Evolutionary conservation across 2,797 vertebrate species (phyloP).

Genomic region (Phataginus tricuspis): DNA sequence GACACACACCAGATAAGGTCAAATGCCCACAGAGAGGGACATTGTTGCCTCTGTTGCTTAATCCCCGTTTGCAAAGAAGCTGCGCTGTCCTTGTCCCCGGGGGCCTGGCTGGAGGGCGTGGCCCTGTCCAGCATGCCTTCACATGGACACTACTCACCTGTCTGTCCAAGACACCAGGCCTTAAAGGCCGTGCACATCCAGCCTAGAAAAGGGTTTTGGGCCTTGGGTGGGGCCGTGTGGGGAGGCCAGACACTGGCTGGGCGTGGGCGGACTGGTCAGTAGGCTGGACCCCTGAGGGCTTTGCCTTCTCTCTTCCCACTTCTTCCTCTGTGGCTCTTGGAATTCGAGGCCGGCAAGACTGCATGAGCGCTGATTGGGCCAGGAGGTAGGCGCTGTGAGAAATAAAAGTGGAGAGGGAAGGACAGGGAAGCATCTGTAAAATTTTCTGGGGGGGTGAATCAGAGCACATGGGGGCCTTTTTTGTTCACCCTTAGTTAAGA

Average conservation of each 20-base stretch:
- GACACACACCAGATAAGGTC: constrained; percentile 68
- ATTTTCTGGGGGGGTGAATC: neutral
- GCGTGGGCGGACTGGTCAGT: accelerated
- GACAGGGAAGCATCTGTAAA: accelerated
- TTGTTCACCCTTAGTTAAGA: neutral
- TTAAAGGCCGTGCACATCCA: constrained; percentile 49
- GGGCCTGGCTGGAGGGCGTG: constrained; percentile 48
- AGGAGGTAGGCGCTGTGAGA: neutral
- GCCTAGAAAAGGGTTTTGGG: constrained; percentile 23
- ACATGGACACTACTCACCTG: constrained; percentile 59
- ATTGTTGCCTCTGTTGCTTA: constrained; percentile 82
- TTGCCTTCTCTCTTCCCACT: neutral
- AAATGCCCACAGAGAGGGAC: constrained; percentile 64
- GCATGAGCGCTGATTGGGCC: accelerated
- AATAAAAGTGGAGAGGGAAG: neutral
- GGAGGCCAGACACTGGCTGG: neutral
- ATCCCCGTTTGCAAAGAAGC: constrained; percentile 77
- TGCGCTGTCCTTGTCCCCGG: constrained; percentile 69
- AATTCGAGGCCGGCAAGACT: neutral
- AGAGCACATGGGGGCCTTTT: too few species aligned
- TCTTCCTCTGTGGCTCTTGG: neutral
- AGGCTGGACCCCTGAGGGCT: too few species aligned
- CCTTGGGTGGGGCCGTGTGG: too few species aligned
- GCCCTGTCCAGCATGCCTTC: neutral
- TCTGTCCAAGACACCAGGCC: constrained; percentile 50